Evolutionary conservation across 2,797 vertebrate species (phyloP).

Genomic region (Scolopax bukidnonensis): DNA sequence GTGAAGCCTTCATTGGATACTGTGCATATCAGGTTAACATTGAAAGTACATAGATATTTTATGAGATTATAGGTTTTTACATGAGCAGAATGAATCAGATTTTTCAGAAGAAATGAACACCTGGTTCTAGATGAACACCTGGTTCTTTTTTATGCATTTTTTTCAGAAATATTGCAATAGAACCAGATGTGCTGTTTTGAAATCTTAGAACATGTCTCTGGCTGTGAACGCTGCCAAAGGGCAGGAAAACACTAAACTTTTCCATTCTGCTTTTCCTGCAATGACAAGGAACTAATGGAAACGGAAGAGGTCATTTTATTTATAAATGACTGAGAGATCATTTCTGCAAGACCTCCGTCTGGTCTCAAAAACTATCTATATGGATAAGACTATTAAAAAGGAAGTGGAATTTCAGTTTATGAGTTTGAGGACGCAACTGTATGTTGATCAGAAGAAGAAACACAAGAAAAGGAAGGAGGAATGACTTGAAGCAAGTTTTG

Average conservation of each 20-base stretch:
- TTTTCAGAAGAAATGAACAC: background rate
- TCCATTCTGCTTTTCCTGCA: background rate
- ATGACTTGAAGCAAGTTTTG: background rate
- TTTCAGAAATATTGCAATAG: background rate
- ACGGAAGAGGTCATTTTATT: background rate
- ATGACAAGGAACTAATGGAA: background rate
- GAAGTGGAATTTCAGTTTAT: background rate
- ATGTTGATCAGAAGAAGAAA: background rate
- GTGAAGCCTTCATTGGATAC: background rate
- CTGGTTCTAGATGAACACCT: background rate
- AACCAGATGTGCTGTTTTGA: background rate
- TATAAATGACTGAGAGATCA: background rate
- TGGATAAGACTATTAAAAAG: background rate
- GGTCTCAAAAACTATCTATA: background rate
- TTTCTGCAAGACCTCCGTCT: background rate
- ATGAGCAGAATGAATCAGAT: background rate
- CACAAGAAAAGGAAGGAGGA: background rate
- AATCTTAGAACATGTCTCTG: accelerated
- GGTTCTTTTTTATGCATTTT: background rate
- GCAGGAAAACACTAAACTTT: background rate
- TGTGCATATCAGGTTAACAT: background rate
- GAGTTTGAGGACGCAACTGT: background rate
- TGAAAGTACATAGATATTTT: background rate
- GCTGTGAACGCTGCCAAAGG: background rate
- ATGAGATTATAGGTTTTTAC: background rate